Conservation (phyloP, 2,888 invertebrate species). For the Acanthosepion lycidas region DNA sequence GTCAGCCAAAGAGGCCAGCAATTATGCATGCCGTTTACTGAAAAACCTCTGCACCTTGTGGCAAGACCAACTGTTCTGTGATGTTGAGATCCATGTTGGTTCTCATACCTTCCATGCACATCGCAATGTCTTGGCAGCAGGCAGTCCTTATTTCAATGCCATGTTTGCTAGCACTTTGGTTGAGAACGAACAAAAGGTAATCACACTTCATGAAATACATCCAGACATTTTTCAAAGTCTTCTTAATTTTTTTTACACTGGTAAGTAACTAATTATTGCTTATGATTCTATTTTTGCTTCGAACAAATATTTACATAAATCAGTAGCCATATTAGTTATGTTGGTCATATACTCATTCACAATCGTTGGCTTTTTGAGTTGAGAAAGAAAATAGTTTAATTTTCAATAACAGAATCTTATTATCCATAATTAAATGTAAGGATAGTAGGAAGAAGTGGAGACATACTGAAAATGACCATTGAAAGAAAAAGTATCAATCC, state of each 20-base stretch:
- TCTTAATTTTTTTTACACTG: slow-evolving; percentile 91
- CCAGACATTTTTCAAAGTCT: slow-evolving; percentile 84
- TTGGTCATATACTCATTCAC: too few relatives aligned
- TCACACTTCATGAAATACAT: slow-evolving; percentile 81
- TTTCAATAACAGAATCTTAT: too few relatives aligned
- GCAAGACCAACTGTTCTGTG: slow-evolving; percentile 60
- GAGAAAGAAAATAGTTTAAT: too few relatives aligned
- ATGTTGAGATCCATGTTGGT: slow-evolving; percentile 60
- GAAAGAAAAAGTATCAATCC: too few relatives aligned
- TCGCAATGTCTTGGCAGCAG: slow-evolving; percentile 88
- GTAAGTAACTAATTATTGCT: slow-evolving; percentile 73
- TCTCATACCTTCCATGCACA: slow-evolving; percentile 79
- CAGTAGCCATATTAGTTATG: too few relatives aligned
- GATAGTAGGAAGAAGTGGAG: too few relatives aligned
- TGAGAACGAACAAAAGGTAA: slow-evolving; percentile 86
- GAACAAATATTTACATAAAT: neutral
- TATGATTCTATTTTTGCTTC: neutral
- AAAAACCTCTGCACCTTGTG: slow-evolving; percentile 55
- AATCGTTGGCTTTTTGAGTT: too few relatives aligned
- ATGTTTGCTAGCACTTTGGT: slow-evolving; percentile 91
- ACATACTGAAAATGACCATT: too few relatives aligned
- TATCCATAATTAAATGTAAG: too few relatives aligned
- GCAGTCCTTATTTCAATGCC: slow-evolving; percentile 93
- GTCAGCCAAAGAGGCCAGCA: slow-evolving; percentile 47
- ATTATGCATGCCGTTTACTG: slow-evolving; percentile 55